phyloP scores from a whole-genome alignment of 2,888 invertebrate genomes.

The Rotaria magnacalcarata region DNA sequence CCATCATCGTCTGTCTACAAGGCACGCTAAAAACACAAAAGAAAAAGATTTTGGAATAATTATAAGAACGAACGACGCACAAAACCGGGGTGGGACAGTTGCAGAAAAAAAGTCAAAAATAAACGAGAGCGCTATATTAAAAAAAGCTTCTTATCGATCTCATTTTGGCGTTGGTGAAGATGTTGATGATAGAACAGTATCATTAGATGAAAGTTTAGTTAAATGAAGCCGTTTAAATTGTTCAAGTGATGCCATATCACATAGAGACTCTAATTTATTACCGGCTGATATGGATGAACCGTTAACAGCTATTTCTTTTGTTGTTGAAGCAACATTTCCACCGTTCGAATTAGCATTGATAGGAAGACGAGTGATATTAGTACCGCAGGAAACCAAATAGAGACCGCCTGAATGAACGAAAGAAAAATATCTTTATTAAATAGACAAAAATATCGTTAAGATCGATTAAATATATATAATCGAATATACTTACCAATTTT shows the following conservation, averaged over 20 bases:
- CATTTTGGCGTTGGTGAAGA: background rate
- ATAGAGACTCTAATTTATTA: constrained; percentile 11
- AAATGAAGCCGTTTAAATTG: constrained; percentile 3
- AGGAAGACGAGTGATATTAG: background rate
- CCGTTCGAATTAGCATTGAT: too few relatives aligned
- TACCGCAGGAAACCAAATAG: constrained; percentile 15
- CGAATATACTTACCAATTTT: background rate
- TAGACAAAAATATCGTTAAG: background rate
- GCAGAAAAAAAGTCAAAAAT: background rate
- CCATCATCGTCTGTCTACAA: background rate
- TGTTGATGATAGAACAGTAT: background rate
- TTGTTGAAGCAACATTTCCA: background rate
- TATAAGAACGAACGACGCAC: background rate
- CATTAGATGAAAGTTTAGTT: background rate
- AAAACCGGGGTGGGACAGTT: background rate
- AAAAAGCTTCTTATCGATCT: background rate
- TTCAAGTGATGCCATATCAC: background rate
- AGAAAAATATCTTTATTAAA: background rate
- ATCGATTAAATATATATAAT: background rate
- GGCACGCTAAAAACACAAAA: background rate
- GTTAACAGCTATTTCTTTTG: background rate
- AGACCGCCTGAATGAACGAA: background rate
- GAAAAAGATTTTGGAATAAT: background rate
- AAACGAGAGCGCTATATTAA: background rate
- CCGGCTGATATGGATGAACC: background rate